Percentiles rank a stretch among this genome's conserved stretches.
phyloP scores from a whole-genome alignment of 2,888 invertebrate genomes.

The Drosophila kambysellisi region DNA sequence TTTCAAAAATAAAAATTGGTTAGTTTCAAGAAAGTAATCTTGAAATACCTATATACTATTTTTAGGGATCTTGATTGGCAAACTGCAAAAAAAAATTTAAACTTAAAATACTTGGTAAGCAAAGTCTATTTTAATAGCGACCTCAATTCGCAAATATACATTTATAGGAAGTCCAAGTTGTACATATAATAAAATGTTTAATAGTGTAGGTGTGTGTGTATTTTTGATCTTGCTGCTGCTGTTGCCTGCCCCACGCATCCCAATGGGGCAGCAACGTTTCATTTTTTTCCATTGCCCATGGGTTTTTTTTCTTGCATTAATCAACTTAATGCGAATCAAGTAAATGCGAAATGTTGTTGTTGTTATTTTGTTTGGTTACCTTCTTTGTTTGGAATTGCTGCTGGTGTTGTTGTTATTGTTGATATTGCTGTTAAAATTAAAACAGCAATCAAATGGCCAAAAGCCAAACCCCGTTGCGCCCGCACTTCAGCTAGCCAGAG shows the following conservation, averaged over 20 bases:
- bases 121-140: background rate
- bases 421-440: conserved; percentile 66
- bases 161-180: background rate
- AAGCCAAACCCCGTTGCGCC: conserved; percentile 64
- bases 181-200: background rate
- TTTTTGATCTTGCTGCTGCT: conserved; percentile 16
- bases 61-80: too few species aligned
- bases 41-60: background rate
- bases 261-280: conserved; percentile 1
- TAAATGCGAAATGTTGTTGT: conserved; percentile 55
- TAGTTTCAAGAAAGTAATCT: background rate
- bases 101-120: background rate
- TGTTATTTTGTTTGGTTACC: conserved; percentile 15
- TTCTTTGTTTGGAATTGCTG: conserved; percentile 27
- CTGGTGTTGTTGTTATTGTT: conserved; percentile 12
- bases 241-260: conserved; percentile 12
- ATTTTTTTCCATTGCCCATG: conserved; percentile 37
- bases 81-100: background rate
- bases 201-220: background rate
- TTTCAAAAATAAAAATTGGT: background rate
- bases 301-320: conserved; percentile 69
- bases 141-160: background rate
- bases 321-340: conserved; percentile 72
- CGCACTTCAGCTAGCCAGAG: background rate
- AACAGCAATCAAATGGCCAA: conserved; percentile 80